Percentiles rank a stretch among this genome's conserved stretches.
Evolutionary conservation across 2,888 invertebrate species (phyloP).

Genomic region (Apoderus coryli): DNA sequence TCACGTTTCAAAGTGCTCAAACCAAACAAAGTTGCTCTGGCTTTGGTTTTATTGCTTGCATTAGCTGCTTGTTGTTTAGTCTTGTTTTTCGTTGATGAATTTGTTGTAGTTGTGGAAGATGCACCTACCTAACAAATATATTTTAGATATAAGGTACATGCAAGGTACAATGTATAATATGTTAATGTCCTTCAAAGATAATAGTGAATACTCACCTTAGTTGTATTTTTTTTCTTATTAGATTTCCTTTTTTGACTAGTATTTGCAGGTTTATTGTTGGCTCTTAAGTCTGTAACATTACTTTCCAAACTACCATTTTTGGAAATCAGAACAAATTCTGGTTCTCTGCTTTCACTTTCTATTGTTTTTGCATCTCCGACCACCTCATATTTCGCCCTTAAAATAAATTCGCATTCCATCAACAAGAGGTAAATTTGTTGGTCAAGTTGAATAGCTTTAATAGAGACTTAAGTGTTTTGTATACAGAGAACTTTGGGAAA

Average conservation of each 20-base stretch:
- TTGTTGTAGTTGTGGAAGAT: too few species aligned
- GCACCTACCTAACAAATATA: too few species aligned
- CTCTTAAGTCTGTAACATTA: too few species aligned
- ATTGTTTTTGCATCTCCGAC: constrained; percentile 7
- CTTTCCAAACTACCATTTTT: constrained; percentile 22
- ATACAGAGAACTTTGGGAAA: too few species aligned
- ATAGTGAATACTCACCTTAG: constrained; percentile 9
- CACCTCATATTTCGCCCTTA: constrained; percentile 10
- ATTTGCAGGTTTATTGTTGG: too few species aligned
- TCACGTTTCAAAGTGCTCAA: constrained; percentile 62
- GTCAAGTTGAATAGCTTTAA: too few species aligned
- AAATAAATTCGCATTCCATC: constrained; percentile 4
- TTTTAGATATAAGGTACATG: too few species aligned
- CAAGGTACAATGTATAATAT: too few species aligned
- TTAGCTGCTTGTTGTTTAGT: constrained; percentile 1
- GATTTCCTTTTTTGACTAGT: constrained; percentile 21
- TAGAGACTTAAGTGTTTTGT: too few species aligned
- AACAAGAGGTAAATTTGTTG: too few species aligned
- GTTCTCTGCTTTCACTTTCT: constrained; percentile 26
- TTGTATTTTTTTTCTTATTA: constrained; percentile 23
- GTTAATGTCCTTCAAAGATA: too few species aligned
- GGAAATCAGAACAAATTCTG: constrained; percentile 29
- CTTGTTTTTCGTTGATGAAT: too few species aligned
- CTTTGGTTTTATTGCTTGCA: constrained; percentile 40
- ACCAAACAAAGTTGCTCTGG: constrained; percentile 68